These are phyloP conservation scores for Tenualosa ilisha DNA, from an alignment of 2,797 vertebrate species.

Conservation along the genomic window DNA sequence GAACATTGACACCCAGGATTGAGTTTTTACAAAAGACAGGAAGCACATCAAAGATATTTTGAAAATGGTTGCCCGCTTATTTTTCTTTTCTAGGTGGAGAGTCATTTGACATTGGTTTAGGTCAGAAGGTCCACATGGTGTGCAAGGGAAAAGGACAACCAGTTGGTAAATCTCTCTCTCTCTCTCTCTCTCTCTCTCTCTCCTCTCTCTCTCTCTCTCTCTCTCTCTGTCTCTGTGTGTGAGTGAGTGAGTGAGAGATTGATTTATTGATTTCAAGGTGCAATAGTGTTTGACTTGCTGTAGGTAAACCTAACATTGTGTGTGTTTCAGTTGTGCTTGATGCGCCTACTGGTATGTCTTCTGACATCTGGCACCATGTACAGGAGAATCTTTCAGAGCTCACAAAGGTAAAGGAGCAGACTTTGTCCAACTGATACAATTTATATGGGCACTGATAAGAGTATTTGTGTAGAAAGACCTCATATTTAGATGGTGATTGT, in stretches of 20 bases:
- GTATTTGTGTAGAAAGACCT: too few species aligned
- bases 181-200: too few species aligned
- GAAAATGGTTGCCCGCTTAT: background rate
- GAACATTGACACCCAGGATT: too few species aligned
- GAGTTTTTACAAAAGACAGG: background rate
- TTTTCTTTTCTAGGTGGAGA: slow-evolving; percentile 64
- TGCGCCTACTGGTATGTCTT: slow-evolving; percentile 79
- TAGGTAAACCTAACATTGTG: background rate
- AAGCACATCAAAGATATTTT: background rate
- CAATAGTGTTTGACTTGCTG: background rate
- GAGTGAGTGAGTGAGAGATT: too few species aligned
- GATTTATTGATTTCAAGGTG: too few species aligned
- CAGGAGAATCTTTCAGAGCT: slow-evolving; percentile 74
- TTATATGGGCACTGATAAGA: background rate
- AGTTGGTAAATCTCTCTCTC: slow-evolving; percentile 66
- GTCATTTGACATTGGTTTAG: slow-evolving; percentile 77
- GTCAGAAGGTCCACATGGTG: slow-evolving; percentile 77
- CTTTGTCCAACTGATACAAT: background rate
- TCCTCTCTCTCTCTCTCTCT: too few species aligned
- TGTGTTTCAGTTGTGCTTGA: slow-evolving; percentile 74
- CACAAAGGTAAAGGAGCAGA: slow-evolving; percentile 67
- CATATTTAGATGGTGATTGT: too few species aligned
- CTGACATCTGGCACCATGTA: slow-evolving; percentile 77
- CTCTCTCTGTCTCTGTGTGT: too few species aligned
- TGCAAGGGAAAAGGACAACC: slow-evolving; percentile 79